Evolutionary conservation across 2,888 invertebrate genomes (phyloP).

Genomic region (Amblyjoppa proteus): DNA sequence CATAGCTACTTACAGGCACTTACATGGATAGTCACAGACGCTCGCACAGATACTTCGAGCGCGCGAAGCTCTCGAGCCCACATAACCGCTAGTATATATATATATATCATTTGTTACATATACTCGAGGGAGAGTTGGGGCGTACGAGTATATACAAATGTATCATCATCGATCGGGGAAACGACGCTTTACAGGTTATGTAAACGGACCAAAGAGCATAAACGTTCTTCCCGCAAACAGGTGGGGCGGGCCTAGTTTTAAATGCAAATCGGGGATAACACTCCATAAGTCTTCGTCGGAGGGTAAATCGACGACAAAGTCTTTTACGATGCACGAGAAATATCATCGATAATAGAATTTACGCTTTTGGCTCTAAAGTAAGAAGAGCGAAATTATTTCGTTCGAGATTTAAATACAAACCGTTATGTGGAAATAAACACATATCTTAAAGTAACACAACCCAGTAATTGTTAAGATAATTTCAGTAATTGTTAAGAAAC

Average conservation of each 20-base stretch:
- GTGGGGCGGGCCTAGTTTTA: neutral
- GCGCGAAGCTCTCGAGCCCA: neutral
- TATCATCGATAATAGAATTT: constrained; percentile 14
- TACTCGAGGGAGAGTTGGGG: neutral
- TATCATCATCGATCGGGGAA: constrained; percentile 45
- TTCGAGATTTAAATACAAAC: neutral
- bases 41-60: too few species aligned
- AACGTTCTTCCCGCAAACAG: constrained; percentile 14
- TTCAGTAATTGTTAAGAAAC: too few species aligned
- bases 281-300: neutral
- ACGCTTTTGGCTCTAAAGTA: neutral
- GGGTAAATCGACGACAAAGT: neutral
- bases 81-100: neutral
- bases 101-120: neutral
- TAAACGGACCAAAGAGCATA: constrained; percentile 8
- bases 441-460: too few species aligned
- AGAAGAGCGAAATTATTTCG: neutral
- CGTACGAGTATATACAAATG: constrained; percentile 10
- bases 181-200: neutral
- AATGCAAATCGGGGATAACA: constrained; percentile 22
- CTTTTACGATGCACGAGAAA: neutral
- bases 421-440: too few species aligned
- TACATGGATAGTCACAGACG: too few species aligned
- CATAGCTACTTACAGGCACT: too few species aligned
- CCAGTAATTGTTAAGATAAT: too few species aligned